Base-by-base conservation (phyloP, 2,113 vertebrate species). In the Poeciliopsis occidentalis region DNA sequence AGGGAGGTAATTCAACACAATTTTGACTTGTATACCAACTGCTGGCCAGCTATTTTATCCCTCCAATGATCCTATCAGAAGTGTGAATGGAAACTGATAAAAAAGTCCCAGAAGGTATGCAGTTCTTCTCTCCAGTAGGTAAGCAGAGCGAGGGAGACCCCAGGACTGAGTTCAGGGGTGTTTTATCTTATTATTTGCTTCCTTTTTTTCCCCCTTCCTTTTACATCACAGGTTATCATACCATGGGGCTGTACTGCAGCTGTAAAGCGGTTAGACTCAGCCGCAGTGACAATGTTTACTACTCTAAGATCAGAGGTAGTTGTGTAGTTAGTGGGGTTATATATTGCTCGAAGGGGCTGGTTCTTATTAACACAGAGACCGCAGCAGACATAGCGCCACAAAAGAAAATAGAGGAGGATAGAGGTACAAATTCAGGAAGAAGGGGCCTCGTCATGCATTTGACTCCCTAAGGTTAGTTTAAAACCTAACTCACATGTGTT, bases 321-420 rank as follows among this genome's bases (percentile, higher is more conserved):
- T 80, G 84, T 83, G 85, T 88, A 57, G 86, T 92, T 86, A 68
- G 87, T 75, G 84, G 79, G 86, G 93, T 94, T 92, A 91, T 92
- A 80, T 88, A 90, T 81, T 78, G 85, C 78, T 72, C 75, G 64
- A 87, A 71, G 85, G 67, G 60, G 75, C 85, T 92, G 92, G 82
- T 92, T 92, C 87, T 91, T 88, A 92, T 93, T 92, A 94, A 73
- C 72, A 47, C 60, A 66, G 63, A 76, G 75, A 82, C 71, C 61
- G 68, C 37, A 78, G 77, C 63, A 77, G 80, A 78, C 76, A 72
- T 47, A 66, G 69, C 64, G 72, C 81, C 69, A 37, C 34, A 37
- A 77, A 64, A 75, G 67, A 75, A 57, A 71, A 83, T 47, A 61
- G 71, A 69, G 66, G 41, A 30, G 63, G 3, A 19, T 3, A 34